These are phyloP conservation scores for Adineta ricciae DNA, from an alignment of 2,888 invertebrate genomes.

Conservation along the genomic window DNA sequence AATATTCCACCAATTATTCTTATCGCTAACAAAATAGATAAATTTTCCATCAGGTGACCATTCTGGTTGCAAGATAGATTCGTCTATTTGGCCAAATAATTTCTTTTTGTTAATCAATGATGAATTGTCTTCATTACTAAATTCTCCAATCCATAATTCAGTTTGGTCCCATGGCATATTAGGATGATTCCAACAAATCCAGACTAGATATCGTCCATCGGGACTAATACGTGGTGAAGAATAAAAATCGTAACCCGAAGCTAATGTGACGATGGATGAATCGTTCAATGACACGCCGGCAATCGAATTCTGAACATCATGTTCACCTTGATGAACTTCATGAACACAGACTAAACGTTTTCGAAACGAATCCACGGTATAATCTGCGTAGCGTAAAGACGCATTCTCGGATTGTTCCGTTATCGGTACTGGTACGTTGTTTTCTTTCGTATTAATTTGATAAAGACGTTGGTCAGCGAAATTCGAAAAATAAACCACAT, in stretches of 20 bases:
- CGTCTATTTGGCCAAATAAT: neutral
- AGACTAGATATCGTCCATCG: conserved; percentile 47
- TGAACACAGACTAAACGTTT: conserved; percentile 34
- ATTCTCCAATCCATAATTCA: conserved; percentile 43
- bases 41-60: conserved; percentile 46
- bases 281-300: conserved; percentile 27
- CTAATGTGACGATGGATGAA: conserved; percentile 35
- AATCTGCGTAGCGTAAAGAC: neutral
- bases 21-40: conserved; percentile 44
- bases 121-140: conserved; percentile 35
- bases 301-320: conserved; percentile 34
- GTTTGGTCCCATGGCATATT: conserved; percentile 53
- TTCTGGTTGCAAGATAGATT: conserved; percentile 41
- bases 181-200: conserved; percentile 52
- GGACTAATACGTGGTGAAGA: conserved; percentile 48
- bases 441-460: neutral
- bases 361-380: neutral
- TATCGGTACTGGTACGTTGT: neutral
- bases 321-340: conserved; percentile 34
- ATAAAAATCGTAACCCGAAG: conserved; percentile 50
- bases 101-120: neutral
- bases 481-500: conserved; percentile 44
- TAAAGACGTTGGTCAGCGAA: conserved; percentile 44
- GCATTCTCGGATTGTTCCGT: neutral
- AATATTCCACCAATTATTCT: conserved; percentile 50